A percentile compares a stretch with the other conserved stretches of the same genome.
Conservation (phyloP, 2,113 vertebrate genomes). For the Rhipidura dahli region DNA sequence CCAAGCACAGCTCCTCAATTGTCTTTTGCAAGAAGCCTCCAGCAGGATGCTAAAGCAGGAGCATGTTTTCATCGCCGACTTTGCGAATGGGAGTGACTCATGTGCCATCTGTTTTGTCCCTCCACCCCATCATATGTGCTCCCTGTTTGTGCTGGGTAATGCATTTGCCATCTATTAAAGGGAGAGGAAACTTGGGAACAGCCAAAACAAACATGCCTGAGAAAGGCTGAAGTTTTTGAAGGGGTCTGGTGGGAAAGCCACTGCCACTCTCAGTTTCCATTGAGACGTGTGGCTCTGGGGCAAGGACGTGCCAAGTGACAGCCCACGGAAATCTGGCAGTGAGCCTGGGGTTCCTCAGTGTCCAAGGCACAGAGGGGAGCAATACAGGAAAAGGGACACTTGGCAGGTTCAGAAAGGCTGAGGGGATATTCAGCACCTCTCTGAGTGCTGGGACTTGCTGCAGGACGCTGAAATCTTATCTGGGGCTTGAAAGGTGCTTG, state of each 20-base stretch:
- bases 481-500: not conserved
- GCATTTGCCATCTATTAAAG: slow-evolving; percentile 51
- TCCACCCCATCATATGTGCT: not conserved
- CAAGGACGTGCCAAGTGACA: not conserved
- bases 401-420: not conserved
- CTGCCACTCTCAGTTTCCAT: not conserved
- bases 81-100: slow-evolving; percentile 31
- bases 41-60: slow-evolving; percentile 31
- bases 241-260: not conserved
- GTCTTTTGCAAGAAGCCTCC: not conserved
- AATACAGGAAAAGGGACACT: not conserved
- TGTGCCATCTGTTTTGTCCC: slow-evolving; percentile 59
- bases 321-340: not conserved
- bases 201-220: slow-evolving; percentile 54
- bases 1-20: not conserved
- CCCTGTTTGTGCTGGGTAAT: slow-evolving; percentile 44
- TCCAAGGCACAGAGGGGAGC: not conserved
- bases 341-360: not conserved
- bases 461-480: not conserved
- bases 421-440: not conserved
- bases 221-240: not conserved
- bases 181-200: slow-evolving; percentile 48
- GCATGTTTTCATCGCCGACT: not conserved
- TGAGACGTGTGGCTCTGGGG: not conserved
- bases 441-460: not conserved